phyloP scores from a whole-genome alignment of 2,797 vertebrate genomes.

The Acanthis flammea region DNA sequence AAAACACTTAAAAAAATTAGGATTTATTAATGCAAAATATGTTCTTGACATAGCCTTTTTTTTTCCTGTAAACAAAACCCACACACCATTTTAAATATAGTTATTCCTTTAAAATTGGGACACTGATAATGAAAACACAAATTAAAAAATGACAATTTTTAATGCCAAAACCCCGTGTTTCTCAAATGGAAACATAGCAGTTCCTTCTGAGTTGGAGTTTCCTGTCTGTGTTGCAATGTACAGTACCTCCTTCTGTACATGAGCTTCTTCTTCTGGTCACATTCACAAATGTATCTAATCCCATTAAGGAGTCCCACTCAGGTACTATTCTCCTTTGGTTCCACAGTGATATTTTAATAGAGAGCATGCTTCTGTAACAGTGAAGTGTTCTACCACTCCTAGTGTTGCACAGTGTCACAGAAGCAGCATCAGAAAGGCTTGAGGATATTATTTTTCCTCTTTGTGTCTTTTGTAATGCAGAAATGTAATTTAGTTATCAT shows the following conservation, averaged over 20 bases:
- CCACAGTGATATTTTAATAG: background rate
- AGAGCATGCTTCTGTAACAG: background rate
- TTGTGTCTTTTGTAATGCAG: background rate
- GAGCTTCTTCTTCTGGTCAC: background rate
- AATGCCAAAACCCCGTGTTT: background rate
- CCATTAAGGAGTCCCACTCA: background rate
- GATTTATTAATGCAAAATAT: background rate
- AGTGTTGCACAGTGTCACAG: background rate
- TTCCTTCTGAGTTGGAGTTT: background rate
- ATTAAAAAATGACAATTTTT: background rate
- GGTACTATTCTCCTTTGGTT: background rate
- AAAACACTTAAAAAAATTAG: background rate
- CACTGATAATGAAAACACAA: background rate
- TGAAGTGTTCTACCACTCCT: background rate
- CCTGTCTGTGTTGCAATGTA: background rate
- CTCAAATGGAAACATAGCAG: background rate
- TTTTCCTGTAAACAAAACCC: background rate
- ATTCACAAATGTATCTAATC: background rate
- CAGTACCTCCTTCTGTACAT: background rate
- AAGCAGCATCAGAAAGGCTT: background rate
- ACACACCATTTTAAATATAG: background rate
- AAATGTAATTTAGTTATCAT: background rate
- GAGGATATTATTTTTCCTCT: background rate
- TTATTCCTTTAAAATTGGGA: background rate
- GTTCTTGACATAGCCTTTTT: background rate